These are phyloP conservation scores for Trachurus trachurus DNA, from an alignment of 2,797 vertebrate genomes.

Conservation along the genomic window DNA sequence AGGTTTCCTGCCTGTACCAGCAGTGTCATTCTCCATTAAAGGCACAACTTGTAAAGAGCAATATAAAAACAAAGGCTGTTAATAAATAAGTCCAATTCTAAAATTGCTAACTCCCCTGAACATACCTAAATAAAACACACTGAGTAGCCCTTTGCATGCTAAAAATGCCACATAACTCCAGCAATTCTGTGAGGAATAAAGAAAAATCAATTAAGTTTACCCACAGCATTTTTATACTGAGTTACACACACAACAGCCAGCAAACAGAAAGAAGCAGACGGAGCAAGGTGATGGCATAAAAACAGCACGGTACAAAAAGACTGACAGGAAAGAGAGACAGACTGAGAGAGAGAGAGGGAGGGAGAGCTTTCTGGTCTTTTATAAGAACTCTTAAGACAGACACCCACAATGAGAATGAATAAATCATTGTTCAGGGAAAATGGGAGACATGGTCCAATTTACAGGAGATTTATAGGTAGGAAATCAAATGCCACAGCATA, in stretches of 20 bases:
- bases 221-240: constrained; percentile 18
- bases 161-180: constrained; percentile 47
- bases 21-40: background rate
- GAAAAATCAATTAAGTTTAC: constrained; percentile 44
- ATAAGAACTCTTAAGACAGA: constrained; percentile 65
- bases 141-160: constrained; percentile 36
- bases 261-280: constrained; percentile 26
- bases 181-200: constrained; percentile 20
- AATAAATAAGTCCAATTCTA: constrained; percentile 19
- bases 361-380: constrained; percentile 47
- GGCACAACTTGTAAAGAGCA: background rate
- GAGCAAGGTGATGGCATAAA: constrained; percentile 23
- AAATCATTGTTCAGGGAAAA: constrained; percentile 69
- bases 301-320: constrained; percentile 19
- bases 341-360: background rate
- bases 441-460: constrained; percentile 62
- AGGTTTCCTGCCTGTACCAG: background rate
- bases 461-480: constrained; percentile 66
- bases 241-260: constrained; percentile 29
- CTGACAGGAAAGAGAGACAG: background rate
- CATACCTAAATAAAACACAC: constrained; percentile 28
- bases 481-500: constrained; percentile 73
- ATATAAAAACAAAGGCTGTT: constrained; percentile 9
- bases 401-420: constrained; percentile 59
- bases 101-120: constrained; percentile 21